Evolutionary conservation across 2,797 vertebrate genomes (phyloP).

Genomic region (Phrynocephalus forsythii): DNA sequence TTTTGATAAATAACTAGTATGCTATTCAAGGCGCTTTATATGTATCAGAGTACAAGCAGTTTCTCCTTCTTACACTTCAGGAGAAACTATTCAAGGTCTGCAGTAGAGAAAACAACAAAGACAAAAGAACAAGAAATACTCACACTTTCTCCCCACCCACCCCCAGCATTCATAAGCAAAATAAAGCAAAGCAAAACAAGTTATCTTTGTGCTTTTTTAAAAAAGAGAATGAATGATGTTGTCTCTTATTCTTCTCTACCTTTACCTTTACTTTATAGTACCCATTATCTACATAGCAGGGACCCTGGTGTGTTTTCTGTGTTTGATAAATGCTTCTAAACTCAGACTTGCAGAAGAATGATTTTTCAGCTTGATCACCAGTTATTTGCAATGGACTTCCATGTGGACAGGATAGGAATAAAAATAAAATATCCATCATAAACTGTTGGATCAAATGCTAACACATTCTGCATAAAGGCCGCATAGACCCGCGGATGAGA

Average conservation of each 20-base stretch:
- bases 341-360: background rate
- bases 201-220: fast-evolving
- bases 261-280: background rate
- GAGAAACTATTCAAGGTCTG: slow-evolving; percentile 57
- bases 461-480: no score
- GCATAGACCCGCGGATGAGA: no score
- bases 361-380: background rate
- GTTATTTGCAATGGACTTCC: background rate
- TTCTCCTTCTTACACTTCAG: slow-evolving; percentile 53
- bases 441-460: background rate
- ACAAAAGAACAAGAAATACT: slow-evolving; percentile 32
- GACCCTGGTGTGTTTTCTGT: slow-evolving; percentile 7
- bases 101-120: slow-evolving; percentile 44
- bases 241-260: slow-evolving; percentile 20
- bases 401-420: background rate
- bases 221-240: slow-evolving; percentile 25
- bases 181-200: background rate
- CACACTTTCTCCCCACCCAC: slow-evolving; percentile 21
- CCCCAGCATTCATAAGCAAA: background rate
- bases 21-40: slow-evolving; percentile 67
- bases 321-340: background rate
- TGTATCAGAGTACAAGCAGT: slow-evolving; percentile 64
- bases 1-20: slow-evolving; percentile 61
- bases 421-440: background rate
- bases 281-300: slow-evolving; percentile 12